Conservation (phyloP, 35 echinoderm and acorn worm genomes). For the Apostichopus californicus region DNA sequence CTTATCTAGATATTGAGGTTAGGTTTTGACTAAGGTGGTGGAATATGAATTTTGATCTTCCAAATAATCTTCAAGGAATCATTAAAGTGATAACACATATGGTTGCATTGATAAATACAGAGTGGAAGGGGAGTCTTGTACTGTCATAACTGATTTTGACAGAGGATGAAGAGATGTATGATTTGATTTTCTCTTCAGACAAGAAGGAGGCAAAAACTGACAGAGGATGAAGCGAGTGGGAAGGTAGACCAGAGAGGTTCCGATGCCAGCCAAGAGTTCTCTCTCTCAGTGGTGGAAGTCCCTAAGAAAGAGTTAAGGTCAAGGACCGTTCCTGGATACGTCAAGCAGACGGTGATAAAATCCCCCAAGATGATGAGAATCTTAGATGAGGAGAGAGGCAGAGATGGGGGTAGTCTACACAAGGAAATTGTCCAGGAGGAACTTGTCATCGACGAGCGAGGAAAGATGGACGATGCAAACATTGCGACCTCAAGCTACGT, state of each 20-base stretch:
- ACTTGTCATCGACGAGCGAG: not conserved
- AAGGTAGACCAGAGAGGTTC: no score
- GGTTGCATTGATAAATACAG: no score
- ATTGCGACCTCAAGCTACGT: not conserved
- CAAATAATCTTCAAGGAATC: no score
- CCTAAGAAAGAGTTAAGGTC: not conserved
- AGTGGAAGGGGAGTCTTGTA: no score
- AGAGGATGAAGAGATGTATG: no score
- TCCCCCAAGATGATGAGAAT: not conserved
- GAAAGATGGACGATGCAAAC: not conserved
- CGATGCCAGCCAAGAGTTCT: not conserved
- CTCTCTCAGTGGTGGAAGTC: not conserved
- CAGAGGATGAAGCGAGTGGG: not conserved
- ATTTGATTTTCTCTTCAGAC: not conserved
- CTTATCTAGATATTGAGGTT: no score
- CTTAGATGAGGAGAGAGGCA: not conserved
- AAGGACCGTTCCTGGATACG: slow-evolving; percentile 11
- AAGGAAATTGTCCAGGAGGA: not conserved
- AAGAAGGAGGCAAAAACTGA: not conserved
- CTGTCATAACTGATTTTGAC: no score
- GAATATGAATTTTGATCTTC: no score
- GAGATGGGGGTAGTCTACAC: not conserved
- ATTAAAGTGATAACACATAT: no score
- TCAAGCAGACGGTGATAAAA: slow-evolving; percentile 1
- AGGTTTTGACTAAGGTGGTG: no score